Conservation (phyloP, 2,797 vertebrate species). For the Lagocephalus sceleratus region DNA sequence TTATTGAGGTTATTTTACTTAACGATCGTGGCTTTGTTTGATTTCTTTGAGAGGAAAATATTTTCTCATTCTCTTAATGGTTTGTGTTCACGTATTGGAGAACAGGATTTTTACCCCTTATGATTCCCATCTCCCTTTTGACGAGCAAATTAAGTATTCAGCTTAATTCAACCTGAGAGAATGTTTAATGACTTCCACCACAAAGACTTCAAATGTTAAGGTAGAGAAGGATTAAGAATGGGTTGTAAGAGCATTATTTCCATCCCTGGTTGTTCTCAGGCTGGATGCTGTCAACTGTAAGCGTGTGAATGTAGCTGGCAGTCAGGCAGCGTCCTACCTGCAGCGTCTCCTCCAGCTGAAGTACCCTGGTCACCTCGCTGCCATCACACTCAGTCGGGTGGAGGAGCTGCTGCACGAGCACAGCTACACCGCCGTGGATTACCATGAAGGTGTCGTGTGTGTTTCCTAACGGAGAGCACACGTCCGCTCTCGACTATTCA, state of each 20-base stretch:
- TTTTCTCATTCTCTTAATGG: too few species aligned
- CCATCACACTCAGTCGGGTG: slow-evolving; percentile 93
- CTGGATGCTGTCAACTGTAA: slow-evolving; percentile 91
- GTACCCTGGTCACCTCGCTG: slow-evolving; percentile 88
- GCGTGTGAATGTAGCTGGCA: slow-evolving; percentile 93
- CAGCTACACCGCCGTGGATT: slow-evolving; percentile 89
- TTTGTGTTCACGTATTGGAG: too few species aligned
- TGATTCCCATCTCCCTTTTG: not conserved
- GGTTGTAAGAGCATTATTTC: too few species aligned
- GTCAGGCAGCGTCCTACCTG: slow-evolving; percentile 87
- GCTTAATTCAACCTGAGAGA: too few species aligned
- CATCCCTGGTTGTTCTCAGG: slow-evolving; percentile 56
- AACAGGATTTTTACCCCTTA: too few species aligned
- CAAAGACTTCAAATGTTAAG: too few species aligned
- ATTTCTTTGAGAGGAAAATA: not conserved
- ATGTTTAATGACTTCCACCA: too few species aligned
- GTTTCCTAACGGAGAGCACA: too few species aligned
- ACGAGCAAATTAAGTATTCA: too few species aligned
- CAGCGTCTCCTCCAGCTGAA: slow-evolving; percentile 96
- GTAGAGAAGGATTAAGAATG: not conserved
- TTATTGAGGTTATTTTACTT: not conserved
- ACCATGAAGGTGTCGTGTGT: slow-evolving; percentile 85
- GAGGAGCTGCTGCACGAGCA: slow-evolving; percentile 94
- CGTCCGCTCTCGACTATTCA: too few species aligned
- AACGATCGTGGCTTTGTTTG: not conserved